Evolutionary conservation across 2,113 vertebrate genomes (phyloP), one percentile per base, ranked within the genome.

Genomic region (Ammodramus savannarum): DNA sequence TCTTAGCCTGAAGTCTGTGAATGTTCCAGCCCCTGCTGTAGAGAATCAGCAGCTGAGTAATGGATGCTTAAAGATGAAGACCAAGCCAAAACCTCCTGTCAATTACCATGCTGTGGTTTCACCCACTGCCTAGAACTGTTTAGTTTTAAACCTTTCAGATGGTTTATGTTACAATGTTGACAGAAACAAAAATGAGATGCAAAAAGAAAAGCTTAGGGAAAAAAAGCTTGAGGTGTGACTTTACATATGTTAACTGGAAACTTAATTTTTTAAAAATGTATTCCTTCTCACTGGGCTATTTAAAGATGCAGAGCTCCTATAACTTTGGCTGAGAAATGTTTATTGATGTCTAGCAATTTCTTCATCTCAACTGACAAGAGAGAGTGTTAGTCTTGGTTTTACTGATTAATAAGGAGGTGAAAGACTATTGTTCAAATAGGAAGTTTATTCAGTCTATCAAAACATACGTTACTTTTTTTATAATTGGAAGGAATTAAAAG

Each of bases 81-180:
- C 34, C 73, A 39, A 92, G 90, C 65, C 93, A 90, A 94, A 88
- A 84, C 41, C 46, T 95, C 68, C 72, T 62, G 75, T 90, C 78
- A 84, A 68, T 71, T 94, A 79, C 82, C 69, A 38, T 48, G 21
- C 78, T 77, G 85, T 80, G 79, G 92, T 90, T 93, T 95, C 25
- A 85, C 67, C 63, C 78, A 57, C 61, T 88, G 82, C 87, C 91
- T 82, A 85, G 83, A 87, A 74, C 46, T 1, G 3, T 78, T 21
- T 52, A 78, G n/a, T 82, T 97, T 54, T 85, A 84, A 95, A 69
- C 32, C 46, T 90, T 57, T 88, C 81, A 58, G 66, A 77, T 86
- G 76, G 57, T 72, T 95, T 85, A 52, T 83, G 55, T 62, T 90
- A 41, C 43, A 57, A 90, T 52, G 63, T 89, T 94, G 91, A 83